phyloP scores from a whole-genome alignment of 1,140 invertebrate species.

The Triops longicaudatus region DNA sequence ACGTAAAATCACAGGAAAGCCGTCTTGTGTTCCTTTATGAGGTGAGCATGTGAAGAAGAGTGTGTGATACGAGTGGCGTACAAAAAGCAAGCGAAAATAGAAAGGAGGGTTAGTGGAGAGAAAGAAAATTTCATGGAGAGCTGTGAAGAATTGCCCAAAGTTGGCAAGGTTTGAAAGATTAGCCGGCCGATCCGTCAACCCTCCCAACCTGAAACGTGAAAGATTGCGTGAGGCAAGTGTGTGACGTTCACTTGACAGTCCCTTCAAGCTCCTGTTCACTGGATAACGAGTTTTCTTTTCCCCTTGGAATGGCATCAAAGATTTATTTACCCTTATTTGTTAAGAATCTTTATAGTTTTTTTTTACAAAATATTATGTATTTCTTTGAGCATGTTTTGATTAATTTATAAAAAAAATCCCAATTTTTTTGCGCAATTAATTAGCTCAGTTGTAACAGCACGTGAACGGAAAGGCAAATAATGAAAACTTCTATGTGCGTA shows the following conservation, averaged over 20 bases:
- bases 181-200: background rate
- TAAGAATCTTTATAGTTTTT: too few species aligned
- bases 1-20: background rate
- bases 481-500: too few species aligned
- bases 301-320: background rate
- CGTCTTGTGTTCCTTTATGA: background rate
- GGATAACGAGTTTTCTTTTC: background rate
- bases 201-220: background rate
- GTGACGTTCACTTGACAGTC: conserved; percentile 8
- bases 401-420: too few species aligned
- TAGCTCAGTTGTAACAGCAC: too few species aligned
- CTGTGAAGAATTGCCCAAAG: background rate
- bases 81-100: background rate
- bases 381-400: too few species aligned
- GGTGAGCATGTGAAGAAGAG: background rate
- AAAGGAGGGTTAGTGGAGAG: background rate
- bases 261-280: background rate
- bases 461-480: too few species aligned
- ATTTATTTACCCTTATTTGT: too few species aligned
- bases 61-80: background rate
- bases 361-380: too few species aligned
- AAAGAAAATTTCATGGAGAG: too few species aligned
- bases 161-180: background rate
- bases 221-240: conserved; percentile 7
- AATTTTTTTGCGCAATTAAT: too few species aligned